A percentile compares a stretch with the other conserved stretches of the same genome.
Evolutionary conservation across 2,888 invertebrate species (phyloP).

Genomic region (Cylindroiulus punctatus): DNA sequence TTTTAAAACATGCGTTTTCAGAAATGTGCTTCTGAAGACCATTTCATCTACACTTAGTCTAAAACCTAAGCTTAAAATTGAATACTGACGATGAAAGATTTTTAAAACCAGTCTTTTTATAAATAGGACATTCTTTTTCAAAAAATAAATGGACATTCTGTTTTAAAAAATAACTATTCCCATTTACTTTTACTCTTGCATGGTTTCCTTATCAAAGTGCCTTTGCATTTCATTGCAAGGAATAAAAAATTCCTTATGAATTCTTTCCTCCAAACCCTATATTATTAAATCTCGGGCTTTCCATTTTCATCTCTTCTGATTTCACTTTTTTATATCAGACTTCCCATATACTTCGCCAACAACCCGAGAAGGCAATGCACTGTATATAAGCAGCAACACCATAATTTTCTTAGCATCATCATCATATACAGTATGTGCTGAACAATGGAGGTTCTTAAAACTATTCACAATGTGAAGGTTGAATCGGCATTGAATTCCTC

Average conservation of each 20-base stretch:
- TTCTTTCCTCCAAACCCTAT: conserved; percentile 11
- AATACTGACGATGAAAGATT: no score
- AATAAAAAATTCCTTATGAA: background rate
- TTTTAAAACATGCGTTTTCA: no score
- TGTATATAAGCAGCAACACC: background rate
- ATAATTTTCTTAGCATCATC: conserved; percentile 34
- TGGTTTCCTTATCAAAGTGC: no score
- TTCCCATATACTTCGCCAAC: background rate
- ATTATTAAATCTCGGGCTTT: background rate
- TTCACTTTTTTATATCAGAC: background rate
- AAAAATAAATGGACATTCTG: no score
- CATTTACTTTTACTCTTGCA: background rate
- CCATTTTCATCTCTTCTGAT: conserved; percentile 27
- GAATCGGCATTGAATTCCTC: conserved; percentile 46
- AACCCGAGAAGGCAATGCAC: conserved; percentile 1
- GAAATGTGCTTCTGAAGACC: no score
- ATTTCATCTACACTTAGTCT: no score
- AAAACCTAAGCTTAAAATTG: no score
- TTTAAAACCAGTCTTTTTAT: no score
- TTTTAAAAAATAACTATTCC: no score
- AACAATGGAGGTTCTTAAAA: conserved; percentile 34
- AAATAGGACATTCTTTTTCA: no score
- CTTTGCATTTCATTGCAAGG: background rate
- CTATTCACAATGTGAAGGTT: conserved; percentile 48
- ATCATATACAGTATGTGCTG: background rate